Evolutionary conservation across 1,140 invertebrate species (phyloP), one percentile per base, ranked within the genome.

Genomic region (Drosophila parabipectinata): DNA sequence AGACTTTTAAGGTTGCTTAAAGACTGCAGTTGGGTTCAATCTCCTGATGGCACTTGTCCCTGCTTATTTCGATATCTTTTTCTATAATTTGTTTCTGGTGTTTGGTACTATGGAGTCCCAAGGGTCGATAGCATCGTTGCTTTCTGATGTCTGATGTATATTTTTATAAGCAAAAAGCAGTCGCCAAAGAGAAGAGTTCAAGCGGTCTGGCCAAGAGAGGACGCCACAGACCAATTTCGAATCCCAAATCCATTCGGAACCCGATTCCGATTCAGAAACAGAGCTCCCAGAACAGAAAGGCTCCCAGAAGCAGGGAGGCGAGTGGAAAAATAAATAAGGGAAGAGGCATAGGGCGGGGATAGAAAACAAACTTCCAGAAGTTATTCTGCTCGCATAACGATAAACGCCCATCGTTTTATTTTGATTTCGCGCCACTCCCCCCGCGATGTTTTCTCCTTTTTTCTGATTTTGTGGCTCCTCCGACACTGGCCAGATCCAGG

Each of bases 331-430:
- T 41, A 47, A 21, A 18, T 45, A 41, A 24, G 32, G 48, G 60
- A 32, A 28, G 26, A 28, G 26, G 26, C 26, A 28, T 5, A 28
- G 26, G 45, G 26, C 21, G n/a, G 63, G 68, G 50, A 56, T 54
- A 87, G 78, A 85, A 85, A 87, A 78, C 82, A 81, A 85, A 85
- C 82, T 85, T 85, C 82, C 82, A 85, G 82, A 85, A 85, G 82
- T 85, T 85, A 87, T 85, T 85, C 82, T 82, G 82, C 80, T 85
- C 82, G 82, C 82, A 85, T 85, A 87, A 87, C 82, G 78, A 87
- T 85, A 85, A 85, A 85, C 82, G 82, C 82, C 82, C 82, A 85
- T 81, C 81, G 81, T 74, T 85, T 85, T 85, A 85, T 85, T 84
- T 84, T 84, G 81, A 84, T 84, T 73, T 80, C 67, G 56, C 72